phyloP scores from a whole-genome alignment of 2,797 vertebrate species.

The Gymnopithys bicolor region DNA sequence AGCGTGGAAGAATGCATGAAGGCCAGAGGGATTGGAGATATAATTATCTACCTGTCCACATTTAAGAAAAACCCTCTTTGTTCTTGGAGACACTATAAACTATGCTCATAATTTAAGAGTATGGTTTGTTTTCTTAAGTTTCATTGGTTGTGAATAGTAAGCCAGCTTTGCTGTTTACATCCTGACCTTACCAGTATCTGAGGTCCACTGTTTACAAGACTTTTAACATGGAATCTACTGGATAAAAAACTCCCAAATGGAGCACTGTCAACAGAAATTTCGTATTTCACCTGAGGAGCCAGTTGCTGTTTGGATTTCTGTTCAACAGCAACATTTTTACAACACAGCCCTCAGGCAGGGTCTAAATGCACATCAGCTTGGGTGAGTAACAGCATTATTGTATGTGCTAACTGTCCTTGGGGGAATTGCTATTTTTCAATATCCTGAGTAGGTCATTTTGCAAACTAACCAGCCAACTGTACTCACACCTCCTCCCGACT shows the following conservation, averaged over 20 bases:
- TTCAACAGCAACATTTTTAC: slow-evolving; percentile 54
- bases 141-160: background rate
- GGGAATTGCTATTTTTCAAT: slow-evolving; percentile 11
- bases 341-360: slow-evolving; percentile 44
- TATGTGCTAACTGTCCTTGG: background rate
- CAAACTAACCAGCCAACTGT: slow-evolving; percentile 8
- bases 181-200: slow-evolving; percentile 2
- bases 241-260: slow-evolving; percentile 49
- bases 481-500: background rate
- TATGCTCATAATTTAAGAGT: background rate
- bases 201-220: background rate
- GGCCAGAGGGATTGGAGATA: background rate
- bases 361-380: background rate
- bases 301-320: slow-evolving; percentile 48
- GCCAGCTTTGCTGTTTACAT: background rate
- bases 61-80: background rate
- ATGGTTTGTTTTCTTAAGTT: background rate
- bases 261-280: slow-evolving; percentile 49
- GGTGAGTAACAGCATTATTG: background rate
- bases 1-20: background rate
- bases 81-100: background rate
- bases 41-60: background rate
- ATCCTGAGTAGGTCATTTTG: slow-evolving; percentile 19
- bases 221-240: background rate
- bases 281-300: slow-evolving; percentile 14